Base-by-base conservation (phyloP, 2,888 invertebrate species). In the Acanthosepion esculentum region DNA sequence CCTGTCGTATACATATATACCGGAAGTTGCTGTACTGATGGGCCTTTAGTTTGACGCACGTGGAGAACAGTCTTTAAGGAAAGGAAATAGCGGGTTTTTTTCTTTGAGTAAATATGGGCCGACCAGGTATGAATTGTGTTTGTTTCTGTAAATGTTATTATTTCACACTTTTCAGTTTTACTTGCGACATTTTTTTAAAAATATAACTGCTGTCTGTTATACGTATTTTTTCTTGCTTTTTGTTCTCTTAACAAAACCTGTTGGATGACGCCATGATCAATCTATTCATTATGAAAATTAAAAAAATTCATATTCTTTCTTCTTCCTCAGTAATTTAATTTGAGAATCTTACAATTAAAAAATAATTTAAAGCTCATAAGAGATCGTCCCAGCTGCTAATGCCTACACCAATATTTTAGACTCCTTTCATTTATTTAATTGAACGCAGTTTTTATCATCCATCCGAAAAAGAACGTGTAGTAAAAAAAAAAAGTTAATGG, bases 391-490 rank as follows among this genome's bases (percentile, higher is more conserved):
- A 15, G 12, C 78, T 33, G n/a, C 1, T 33, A 78, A 33, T 78
- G 0, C 4, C 15, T 15, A 10, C 5, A 4, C 33, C 15, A n/a
- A 12, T 78, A 3, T 64, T 64, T 29, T 29, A 10, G n/a, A 33
- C 18, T 1, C 1, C 10, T 33, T 23, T 26, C 8, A 12, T 50
- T 50, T 7, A 12, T 50, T 50, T 7, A 50, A 78, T 29, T 78
- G 0, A n/a, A 12, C 1, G 0, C 2, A n/a, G 4, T 29, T 29
- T 5, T 23, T 78, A 12, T n/a, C n/a, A 12, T n/a, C n/a, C 78
- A 78, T n/a, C 33, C 33, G 78, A n/a, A 33, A n/a, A 50, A 50
- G 8, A 50, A 50, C 50, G 10, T 50, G 15, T 50, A 50, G 15
- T 50, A 15, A 50, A 50, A 50, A 50, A 50, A 50, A 64, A 64